phyloP scores from a whole-genome alignment of 2,888 invertebrate genomes.

The Mesorhabditis sp. region DNA sequence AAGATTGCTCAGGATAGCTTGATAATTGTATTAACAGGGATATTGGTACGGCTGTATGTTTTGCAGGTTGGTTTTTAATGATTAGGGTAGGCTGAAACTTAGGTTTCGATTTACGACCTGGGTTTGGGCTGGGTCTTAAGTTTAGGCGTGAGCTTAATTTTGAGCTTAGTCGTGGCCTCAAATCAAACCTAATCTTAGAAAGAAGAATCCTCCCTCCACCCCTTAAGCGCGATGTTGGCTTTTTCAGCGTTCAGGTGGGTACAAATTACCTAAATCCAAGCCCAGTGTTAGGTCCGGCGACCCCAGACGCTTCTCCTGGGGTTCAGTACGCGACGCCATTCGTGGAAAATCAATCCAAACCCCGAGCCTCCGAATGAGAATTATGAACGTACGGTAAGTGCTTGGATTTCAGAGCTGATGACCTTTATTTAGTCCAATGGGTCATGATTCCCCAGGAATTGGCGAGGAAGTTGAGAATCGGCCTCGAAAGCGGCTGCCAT shows the following conservation, averaged over 20 bases:
- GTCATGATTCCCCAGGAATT: conserved; percentile 12
- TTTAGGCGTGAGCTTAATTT: too few species aligned
- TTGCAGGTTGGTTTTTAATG: conserved; percentile 18
- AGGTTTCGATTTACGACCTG: too few species aligned
- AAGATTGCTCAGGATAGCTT: conserved; percentile 27
- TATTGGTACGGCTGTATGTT: conserved; percentile 24
- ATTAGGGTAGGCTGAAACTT: too few species aligned
- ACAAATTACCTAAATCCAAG: too few species aligned
- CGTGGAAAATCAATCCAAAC: conserved; percentile 26
- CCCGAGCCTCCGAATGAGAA: conserved; percentile 20
- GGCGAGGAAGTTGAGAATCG: neutral
- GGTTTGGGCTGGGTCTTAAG: too few species aligned
- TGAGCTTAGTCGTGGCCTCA: too few species aligned
- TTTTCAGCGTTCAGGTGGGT: too few species aligned
- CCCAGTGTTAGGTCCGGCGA: conserved; percentile 17
- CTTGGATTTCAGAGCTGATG: too few species aligned
- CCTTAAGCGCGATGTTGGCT: too few species aligned
- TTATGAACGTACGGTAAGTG: conserved; percentile 29
- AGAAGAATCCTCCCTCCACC: too few species aligned
- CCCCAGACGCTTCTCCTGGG: conserved; percentile 36
- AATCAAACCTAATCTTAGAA: too few species aligned
- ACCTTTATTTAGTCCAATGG: conserved; percentile 13
- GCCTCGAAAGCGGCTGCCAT: neutral
- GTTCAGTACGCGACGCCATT: conserved; percentile 34
- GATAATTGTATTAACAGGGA: conserved; percentile 28